phyloP scores from a whole-genome alignment of 1,140 invertebrate species.

The Drosophila triauraria region DNA sequence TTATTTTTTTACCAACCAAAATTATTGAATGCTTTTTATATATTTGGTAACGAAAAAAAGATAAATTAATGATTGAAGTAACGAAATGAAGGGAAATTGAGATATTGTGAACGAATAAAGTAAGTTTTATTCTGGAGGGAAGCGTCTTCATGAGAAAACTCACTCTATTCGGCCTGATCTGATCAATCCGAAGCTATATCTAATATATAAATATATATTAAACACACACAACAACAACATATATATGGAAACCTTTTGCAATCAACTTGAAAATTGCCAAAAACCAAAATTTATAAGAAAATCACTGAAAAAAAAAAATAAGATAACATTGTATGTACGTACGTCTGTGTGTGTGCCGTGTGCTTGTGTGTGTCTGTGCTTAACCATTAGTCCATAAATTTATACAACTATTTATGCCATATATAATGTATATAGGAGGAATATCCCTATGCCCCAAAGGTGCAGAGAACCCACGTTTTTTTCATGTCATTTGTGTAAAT shows the following conservation, averaged over 20 bases:
- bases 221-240: conserved; percentile 7
- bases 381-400: conserved; percentile 35
- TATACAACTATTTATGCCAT: conserved; percentile 52
- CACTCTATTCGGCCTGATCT: not conserved
- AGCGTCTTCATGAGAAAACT: not conserved
- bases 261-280: conserved; percentile 65
- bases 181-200: not conserved
- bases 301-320: not conserved
- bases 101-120: conserved; percentile 4
- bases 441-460: conserved; percentile 9
- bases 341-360: conserved; percentile 16
- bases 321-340: conserved; percentile 8
- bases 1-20: not conserved
- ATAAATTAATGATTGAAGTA: not conserved
- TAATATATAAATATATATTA: conserved; percentile 22
- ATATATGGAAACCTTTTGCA: conserved; percentile 51
- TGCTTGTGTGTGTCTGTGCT: conserved; percentile 33
- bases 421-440: conserved; percentile 31
- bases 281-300: conserved; percentile 17
- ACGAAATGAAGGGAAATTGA: conserved; percentile 5
- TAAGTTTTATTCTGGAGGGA: conserved; percentile 9
- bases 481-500: conserved; percentile 42
- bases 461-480: conserved; percentile 26
- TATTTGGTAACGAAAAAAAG: conserved; percentile 4
- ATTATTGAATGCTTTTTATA: conserved; percentile 30